phyloP scores from a whole-genome alignment of 1,140 invertebrate genomes.

The Daktulosphaira vitifoliae region DNA sequence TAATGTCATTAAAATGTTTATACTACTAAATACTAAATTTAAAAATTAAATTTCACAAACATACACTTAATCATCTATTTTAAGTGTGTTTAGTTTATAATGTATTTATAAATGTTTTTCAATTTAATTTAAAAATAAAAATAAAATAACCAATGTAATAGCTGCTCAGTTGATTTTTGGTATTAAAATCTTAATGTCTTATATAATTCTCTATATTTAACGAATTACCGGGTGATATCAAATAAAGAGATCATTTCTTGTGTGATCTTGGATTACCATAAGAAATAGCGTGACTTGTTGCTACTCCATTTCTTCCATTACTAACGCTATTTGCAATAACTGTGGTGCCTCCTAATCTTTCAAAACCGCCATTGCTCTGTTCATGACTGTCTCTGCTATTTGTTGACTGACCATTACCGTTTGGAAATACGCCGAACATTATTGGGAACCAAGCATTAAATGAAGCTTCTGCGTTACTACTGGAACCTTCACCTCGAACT shows the following conservation, averaged over 20 bases:
- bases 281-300: slow-evolving; percentile 58
- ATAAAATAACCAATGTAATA: no score
- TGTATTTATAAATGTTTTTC: no score
- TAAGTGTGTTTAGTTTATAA: no score
- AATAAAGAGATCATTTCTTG: slow-evolving; percentile 7
- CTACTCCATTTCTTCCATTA: slow-evolving; percentile 55
- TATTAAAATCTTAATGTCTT: no score
- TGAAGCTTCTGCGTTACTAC: slow-evolving; percentile 37
- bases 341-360: slow-evolving; percentile 44
- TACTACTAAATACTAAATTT: no score
- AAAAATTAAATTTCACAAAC: no score
- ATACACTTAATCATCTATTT: no score
- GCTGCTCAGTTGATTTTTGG: no score
- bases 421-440: slow-evolving; percentile 39
- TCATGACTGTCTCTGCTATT: neutral
- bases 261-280: slow-evolving; percentile 47
- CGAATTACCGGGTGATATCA: no score
- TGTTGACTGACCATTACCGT: slow-evolving; percentile 12
- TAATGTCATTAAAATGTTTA: no score
- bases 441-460: slow-evolving; percentile 42
- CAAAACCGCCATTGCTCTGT: slow-evolving; percentile 9
- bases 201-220: no score
- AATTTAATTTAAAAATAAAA: no score
- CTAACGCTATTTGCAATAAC: slow-evolving; percentile 60
- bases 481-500: slow-evolving; percentile 35